Base-by-base conservation (phyloP, 2,888 invertebrate genomes). In the Diarsia brunnea region DNA sequence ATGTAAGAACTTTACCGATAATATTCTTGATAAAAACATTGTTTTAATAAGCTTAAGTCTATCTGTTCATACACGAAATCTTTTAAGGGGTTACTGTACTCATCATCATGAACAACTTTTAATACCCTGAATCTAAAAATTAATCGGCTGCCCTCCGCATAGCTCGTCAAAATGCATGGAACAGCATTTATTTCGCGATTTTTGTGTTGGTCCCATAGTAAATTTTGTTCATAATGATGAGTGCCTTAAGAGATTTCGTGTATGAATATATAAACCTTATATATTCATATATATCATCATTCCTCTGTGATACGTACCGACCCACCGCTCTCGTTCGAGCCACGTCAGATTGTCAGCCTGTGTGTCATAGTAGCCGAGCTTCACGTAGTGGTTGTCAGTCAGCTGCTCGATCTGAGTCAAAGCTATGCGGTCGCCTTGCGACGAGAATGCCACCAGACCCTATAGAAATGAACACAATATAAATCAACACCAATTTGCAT, bases 341-440 rank as follows among this genome's bases (percentile, higher is more conserved):
- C 99, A 99, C 12, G 99, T 99, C 64, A 99, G 97, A 95, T 99
- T 99, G 95, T 99, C 99, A 67, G 98, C 98, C 91, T 99, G 99
- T 14, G 99, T 99, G 94, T 99, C 99, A 94, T 99, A 99, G 95
- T 99, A 99, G 24, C 99, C 99, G 72, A 99, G 97, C 91, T 98
- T 98, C 73, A 98, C 98, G 95, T 99, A 99, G 92, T 98, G 98
- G 84, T 99, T 99, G 95, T 99, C 98, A 81, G 98, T 97, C 96
- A 99, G 98, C 96, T 99, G 99, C 94, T 99, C 99, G 87, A 99
- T 99, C 96, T 99, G 99, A 45, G 99, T 99, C 95, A 99, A 97
- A 66, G 99, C 99, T 92, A 99, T 99, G 89, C 99, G 98, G 97
- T 99, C 99, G 88, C 99, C 99, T 96, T 99, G 98, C 14, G 99